Evolutionary conservation across 2,797 vertebrate species (phyloP).

Genomic region (Rhynchotus rufescens): DNA sequence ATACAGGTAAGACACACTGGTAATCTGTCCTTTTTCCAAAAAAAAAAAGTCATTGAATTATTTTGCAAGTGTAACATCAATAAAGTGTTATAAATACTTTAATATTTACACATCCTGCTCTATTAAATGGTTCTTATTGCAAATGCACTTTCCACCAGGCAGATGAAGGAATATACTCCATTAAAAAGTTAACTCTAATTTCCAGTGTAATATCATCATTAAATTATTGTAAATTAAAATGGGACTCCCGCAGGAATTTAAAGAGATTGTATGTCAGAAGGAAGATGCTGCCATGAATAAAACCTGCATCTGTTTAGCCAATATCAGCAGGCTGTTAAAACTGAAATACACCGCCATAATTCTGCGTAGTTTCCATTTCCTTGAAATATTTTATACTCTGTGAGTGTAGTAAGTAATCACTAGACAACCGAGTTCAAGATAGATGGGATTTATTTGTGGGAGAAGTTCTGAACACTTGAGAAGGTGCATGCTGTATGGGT

Average conservation of each 20-base stretch:
- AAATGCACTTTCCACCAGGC: neutral
- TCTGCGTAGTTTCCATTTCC: accelerated
- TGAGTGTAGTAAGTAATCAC: neutral
- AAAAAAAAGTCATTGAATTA: neutral
- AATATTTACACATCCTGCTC: neutral
- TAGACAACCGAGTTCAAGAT: accelerated
- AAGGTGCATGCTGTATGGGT: accelerated
- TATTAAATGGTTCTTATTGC: conserved; percentile 3
- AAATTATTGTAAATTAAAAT: conserved; percentile 66
- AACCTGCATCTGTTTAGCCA: neutral
- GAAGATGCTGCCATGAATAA: neutral
- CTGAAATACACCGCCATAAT: neutral
- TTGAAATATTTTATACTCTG: neutral
- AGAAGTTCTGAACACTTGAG: neutral
- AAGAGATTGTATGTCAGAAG: neutral
- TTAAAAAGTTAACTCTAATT: conserved; percentile 46
- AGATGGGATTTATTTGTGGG: neutral
- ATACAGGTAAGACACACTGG: neutral
- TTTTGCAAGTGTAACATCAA: neutral
- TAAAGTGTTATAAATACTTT: neutral
- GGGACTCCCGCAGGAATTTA: conserved; percentile 32
- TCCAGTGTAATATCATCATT: conserved; percentile 41
- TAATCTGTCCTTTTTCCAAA: neutral
- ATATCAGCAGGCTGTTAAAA: neutral
- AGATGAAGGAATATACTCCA: conserved; percentile 1